Evolutionary conservation across 2,797 vertebrate species (phyloP).

Genomic region (Lepus oiostolus): DNA sequence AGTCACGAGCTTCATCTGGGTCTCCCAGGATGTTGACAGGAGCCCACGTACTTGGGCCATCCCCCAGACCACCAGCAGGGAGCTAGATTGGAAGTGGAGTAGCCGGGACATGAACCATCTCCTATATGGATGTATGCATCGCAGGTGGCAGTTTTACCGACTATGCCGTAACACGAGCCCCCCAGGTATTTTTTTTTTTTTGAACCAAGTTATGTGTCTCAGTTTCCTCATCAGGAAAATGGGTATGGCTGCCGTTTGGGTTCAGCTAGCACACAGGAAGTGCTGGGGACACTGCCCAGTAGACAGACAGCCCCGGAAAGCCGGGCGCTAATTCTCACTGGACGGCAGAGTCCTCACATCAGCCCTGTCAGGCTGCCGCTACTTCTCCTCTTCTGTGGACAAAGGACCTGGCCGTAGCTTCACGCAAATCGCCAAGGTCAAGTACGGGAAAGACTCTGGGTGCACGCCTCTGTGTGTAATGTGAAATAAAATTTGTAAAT

Average conservation of each 20-base stretch:
- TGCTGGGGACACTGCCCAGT: background rate
- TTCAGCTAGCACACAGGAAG: background rate
- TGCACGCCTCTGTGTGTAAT: background rate
- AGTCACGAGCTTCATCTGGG: no score
- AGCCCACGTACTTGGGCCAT: no score
- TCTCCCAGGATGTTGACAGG: no score
- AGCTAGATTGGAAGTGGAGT: no score
- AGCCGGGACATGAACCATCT: no score
- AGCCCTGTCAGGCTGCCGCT: background rate
- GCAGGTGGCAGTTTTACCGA: no score
- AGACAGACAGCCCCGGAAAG: background rate
- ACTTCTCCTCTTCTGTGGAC: background rate
- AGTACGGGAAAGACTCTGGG: background rate
- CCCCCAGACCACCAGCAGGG: no score
- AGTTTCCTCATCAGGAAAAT: constrained; percentile 39
- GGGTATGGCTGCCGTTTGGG: background rate
- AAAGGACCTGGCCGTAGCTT: background rate
- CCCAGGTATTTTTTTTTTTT: background rate
- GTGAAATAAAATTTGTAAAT: constrained; percentile 34
- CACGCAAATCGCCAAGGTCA: background rate
- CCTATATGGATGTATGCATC: no score
- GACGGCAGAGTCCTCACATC: background rate
- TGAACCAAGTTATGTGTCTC: background rate
- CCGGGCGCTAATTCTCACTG: background rate
- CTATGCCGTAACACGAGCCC: no score